A percentile compares a stretch with the other conserved stretches of the same genome.
Evolutionary conservation across 1,140 invertebrate species (phyloP).

Genomic region (Pantala flavescens): DNA sequence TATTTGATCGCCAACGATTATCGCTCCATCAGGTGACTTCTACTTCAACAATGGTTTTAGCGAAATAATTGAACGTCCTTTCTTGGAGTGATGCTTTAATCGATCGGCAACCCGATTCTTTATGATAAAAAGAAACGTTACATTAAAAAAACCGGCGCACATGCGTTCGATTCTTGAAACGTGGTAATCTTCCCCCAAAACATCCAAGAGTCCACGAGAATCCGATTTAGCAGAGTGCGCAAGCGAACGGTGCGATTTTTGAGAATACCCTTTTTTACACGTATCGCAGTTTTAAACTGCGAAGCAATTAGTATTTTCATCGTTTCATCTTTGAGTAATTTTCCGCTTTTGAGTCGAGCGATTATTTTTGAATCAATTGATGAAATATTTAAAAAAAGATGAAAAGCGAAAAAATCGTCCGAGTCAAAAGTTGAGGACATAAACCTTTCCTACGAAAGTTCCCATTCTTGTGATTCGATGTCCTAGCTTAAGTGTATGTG

Average conservation of each 20-base stretch:
- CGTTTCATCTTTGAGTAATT: too few relatives aligned
- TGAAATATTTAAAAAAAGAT: too few relatives aligned
- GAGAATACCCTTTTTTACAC: background rate
- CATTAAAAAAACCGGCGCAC: background rate
- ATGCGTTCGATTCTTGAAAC: background rate
- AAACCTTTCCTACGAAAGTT: too few relatives aligned
- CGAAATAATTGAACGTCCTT: background rate
- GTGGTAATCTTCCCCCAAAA: constrained; percentile 1
- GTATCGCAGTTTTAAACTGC: background rate
- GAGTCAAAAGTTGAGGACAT: too few relatives aligned
- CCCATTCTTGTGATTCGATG: too few relatives aligned
- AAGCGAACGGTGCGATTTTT: background rate
- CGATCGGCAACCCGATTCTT: background rate
- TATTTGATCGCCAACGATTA: too few relatives aligned
- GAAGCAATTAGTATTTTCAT: background rate
- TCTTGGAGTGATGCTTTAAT: background rate
- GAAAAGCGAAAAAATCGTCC: too few relatives aligned
- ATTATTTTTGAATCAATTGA: too few relatives aligned
- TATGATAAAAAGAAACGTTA: background rate
- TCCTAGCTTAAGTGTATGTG: too few relatives aligned
- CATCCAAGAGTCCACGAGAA: background rate
- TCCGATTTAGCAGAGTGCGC: background rate
- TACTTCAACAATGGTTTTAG: background rate
- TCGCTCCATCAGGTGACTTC: background rate
- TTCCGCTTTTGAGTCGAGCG: too few relatives aligned